Conservation (phyloP, 2,113 vertebrate genomes). For the Theristicus caerulescens region DNA sequence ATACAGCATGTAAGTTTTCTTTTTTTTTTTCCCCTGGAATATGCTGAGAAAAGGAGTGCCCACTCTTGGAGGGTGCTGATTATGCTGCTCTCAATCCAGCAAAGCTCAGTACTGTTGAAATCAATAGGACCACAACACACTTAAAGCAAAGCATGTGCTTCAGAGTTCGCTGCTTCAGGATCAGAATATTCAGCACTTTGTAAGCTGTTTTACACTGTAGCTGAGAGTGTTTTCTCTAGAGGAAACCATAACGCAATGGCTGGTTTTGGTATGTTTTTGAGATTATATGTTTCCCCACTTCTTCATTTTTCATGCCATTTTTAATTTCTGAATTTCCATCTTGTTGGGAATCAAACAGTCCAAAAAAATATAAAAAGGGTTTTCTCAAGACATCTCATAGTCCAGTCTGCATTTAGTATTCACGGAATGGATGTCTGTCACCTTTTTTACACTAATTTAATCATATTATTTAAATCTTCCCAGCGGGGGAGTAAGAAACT, state of each 20-base stretch:
- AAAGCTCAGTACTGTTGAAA: slow-evolving; percentile 10
- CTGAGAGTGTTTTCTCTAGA: background rate
- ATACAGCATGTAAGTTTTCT: background rate
- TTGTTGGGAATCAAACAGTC: background rate
- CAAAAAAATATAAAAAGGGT: background rate
- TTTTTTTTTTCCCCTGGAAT: background rate
- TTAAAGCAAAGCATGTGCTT: slow-evolving; percentile 16
- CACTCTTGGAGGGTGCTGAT: background rate
- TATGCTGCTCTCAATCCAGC: background rate
- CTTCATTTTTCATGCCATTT: background rate
- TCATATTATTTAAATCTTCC: slow-evolving; percentile 1
- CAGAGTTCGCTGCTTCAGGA: background rate
- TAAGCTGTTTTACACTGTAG: background rate
- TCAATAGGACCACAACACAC: background rate
- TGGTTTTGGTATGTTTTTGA: background rate
- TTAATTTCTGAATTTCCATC: background rate
- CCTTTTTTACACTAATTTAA: slow-evolving; percentile 7
- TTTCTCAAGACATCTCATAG: background rate
- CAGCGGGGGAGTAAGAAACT: background rate
- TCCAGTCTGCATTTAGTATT: background rate
- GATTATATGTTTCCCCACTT: background rate
- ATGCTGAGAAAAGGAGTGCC: background rate
- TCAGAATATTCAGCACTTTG: background rate
- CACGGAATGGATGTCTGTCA: background rate
- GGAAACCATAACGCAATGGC: background rate